Evolutionary conservation across 2,888 invertebrate genomes (phyloP).

Genomic region (Ornithoptera priamus): DNA sequence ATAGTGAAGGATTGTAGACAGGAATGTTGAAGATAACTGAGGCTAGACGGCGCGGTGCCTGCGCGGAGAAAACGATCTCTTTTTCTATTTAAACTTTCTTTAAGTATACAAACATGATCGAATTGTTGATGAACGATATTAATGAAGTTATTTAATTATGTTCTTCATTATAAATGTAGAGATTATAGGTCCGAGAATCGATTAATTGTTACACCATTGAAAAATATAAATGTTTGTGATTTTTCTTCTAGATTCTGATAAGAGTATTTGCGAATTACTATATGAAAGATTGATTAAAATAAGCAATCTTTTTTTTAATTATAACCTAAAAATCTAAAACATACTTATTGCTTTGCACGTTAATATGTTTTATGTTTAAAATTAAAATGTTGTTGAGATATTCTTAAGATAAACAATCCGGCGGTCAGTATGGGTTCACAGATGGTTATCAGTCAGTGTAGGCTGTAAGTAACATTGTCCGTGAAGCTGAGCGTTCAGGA

Average conservation of each 20-base stretch:
- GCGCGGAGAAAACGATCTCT: neutral
- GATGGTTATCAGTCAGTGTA: neutral
- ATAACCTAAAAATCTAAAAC: neutral
- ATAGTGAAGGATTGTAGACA: conserved; percentile 29
- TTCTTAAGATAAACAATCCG: neutral
- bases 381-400: neutral
- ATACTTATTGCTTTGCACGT: neutral
- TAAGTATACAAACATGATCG: neutral
- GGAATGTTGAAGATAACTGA: conserved; percentile 23
- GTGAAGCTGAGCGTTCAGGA: conserved; percentile 43
- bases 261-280: no score
- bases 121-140: neutral
- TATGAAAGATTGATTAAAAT: no score
- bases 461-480: conserved; percentile 6
- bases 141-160: neutral
- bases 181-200: no score
- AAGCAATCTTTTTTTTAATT: no score
- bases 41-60: conserved; percentile 29
- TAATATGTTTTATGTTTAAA: neutral
- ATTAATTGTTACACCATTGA: no score
- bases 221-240: no score
- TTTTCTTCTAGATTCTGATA: no score
- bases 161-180: neutral
- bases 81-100: neutral
- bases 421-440: neutral